Evolutionary conservation across 2,113 vertebrate genomes (phyloP).

Genomic region (Seriola rivoliana): DNA sequence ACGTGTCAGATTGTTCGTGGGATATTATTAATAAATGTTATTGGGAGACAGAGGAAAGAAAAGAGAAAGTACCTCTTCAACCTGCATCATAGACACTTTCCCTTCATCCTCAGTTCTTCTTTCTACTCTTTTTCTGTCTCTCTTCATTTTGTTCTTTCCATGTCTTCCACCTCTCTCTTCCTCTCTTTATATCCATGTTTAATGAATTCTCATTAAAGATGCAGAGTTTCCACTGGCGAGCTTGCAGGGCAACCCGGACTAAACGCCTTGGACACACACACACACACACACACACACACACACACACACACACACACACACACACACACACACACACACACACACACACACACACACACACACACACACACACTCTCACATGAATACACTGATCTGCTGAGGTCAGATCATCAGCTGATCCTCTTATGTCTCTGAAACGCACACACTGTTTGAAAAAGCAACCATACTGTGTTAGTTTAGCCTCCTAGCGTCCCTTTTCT

Average conservation of each 20-base stretch:
- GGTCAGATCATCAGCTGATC: slow-evolving; percentile 26
- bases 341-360: background rate
- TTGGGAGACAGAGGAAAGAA: background rate
- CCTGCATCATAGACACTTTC: background rate
- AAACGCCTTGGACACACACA: slow-evolving; percentile 11
- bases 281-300: background rate
- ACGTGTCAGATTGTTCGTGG: background rate
- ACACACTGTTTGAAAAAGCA: background rate
- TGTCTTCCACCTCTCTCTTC: slow-evolving; percentile 8
- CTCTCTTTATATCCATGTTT: slow-evolving; percentile 77
- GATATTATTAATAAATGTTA: too few species aligned
- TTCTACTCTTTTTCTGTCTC: background rate
- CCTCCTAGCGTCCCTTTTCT: background rate
- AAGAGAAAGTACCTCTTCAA: background rate
- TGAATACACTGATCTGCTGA: slow-evolving; percentile 25
- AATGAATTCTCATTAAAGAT: slow-evolving; percentile 86
- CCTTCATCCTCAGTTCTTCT: background rate
- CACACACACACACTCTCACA: slow-evolving; percentile 19
- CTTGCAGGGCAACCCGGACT: slow-evolving; percentile 75
- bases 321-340: background rate
- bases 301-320: background rate
- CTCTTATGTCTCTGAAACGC: background rate
- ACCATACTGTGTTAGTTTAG: background rate
- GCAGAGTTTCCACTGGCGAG: slow-evolving; percentile 83
- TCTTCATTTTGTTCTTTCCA: slow-evolving; percentile 7